phyloP scores from a whole-genome alignment of 2,797 vertebrate species.

The Peromyscus attwateri region DNA sequence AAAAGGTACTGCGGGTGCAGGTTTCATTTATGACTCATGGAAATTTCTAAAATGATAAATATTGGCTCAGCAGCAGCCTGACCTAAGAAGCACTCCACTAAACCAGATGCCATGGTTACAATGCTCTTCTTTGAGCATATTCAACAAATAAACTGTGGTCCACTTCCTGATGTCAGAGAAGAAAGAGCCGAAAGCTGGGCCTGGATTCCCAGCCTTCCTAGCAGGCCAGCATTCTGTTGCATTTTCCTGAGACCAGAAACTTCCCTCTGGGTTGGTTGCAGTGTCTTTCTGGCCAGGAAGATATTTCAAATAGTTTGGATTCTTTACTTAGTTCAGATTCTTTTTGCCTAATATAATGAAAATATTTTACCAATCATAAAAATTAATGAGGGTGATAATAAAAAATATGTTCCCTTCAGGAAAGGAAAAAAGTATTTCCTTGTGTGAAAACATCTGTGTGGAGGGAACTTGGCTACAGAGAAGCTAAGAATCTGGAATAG shows the following conservation, averaged over 20 bases:
- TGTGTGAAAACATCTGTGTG: neutral
- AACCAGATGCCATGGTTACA: slow-evolving; percentile 75
- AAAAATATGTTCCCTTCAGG: slow-evolving; percentile 57
- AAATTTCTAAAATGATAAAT: slow-evolving; percentile 83
- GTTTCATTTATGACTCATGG: slow-evolving; percentile 83
- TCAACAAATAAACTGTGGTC: slow-evolving; percentile 71
- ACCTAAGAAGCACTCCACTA: slow-evolving; percentile 71
- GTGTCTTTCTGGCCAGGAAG: slow-evolving; percentile 42
- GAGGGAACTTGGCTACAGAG: neutral
- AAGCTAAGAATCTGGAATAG: slow-evolving; percentile 7
- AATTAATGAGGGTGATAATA: slow-evolving; percentile 56
- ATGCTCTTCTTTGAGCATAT: neutral
- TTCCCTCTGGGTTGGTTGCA: neutral
- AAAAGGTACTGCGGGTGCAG: slow-evolving; percentile 58
- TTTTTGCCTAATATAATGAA: slow-evolving; percentile 63
- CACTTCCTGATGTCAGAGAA: slow-evolving; percentile 15
- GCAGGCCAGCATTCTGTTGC: neutral
- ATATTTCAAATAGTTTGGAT: slow-evolving; percentile 57
- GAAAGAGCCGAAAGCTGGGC: slow-evolving; percentile 7
- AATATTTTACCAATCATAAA: slow-evolving; percentile 64
- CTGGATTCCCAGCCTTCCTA: neutral
- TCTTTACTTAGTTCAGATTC: slow-evolving; percentile 44
- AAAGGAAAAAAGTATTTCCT: slow-evolving; percentile 40
- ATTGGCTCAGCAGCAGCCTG: slow-evolving; percentile 71
- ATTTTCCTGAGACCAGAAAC: slow-evolving; percentile 62